Base-by-base conservation (phyloP, 2,113 vertebrate species). In the Chaetura pelagica region DNA sequence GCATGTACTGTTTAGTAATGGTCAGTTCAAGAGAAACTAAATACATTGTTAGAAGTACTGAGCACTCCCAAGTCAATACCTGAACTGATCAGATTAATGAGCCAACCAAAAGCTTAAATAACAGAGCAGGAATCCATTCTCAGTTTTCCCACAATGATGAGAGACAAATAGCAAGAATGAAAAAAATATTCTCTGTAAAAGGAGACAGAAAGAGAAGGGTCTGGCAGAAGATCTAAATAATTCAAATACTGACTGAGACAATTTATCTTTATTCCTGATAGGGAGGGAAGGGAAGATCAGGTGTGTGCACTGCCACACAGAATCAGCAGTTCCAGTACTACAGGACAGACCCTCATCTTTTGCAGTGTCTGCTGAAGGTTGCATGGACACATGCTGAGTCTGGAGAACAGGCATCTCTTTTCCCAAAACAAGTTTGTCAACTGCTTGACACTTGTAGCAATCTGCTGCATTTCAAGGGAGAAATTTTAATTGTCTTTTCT, bases 241-340 rank as follows among this genome's bases (percentile, higher is more conserved):
- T 64, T 4, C 9, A 15, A 71, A 35, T 27, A 38, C 27, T 73
- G 42, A 59, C 35, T 38, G 38, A 62, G 42, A 67, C 9, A 77
- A 67, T 64, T 86, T 87, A 68, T 57, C 10, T 17, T 51, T 72
- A 48, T 52, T 77, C 15, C 32, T 72, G 21, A 30, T 12, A 62
- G 11, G 27, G 21, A 89, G 15, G 9, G 27, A 68, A 63, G 18
- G 22, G 22, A 68, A 77, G 17, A 8, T 7, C 0, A 0, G 2
- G 10, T 29, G 11, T 40, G 9, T n/a, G 12, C 0, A 0, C 19
- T 63, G 30, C n/a, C n/a, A 16, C 1, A 1, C 15, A 67, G 52
- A 67, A 64, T 75, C 40, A 26, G 24, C 26, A 64, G 18, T 29
- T 58, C 1, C 0, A 30, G 22, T 35, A 81, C 32, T 5, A 32